Conservation (phyloP, 2,888 invertebrate species). For the Psylliodes chrysocephalus region DNA sequence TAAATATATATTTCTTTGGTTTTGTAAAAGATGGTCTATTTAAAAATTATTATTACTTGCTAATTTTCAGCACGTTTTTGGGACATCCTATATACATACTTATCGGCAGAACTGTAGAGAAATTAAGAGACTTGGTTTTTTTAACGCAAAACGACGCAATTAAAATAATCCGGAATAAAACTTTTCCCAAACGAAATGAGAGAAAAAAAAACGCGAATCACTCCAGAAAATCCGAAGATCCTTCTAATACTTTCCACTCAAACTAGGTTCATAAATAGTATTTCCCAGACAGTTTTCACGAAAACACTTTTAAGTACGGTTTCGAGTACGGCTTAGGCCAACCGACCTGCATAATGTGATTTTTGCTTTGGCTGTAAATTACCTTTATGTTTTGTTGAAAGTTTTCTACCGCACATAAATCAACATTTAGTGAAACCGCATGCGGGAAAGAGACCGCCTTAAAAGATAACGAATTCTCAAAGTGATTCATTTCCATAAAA, state of each 20-base stretch:
- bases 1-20: no score
- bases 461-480: slow-evolving; percentile 48
- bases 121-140: no score
- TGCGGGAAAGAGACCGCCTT: slow-evolving; percentile 35
- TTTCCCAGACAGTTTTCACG: slow-evolving; percentile 28
- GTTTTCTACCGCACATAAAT: slow-evolving; percentile 43
- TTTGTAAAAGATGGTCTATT: no score
- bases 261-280: slow-evolving; percentile 34
- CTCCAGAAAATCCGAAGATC: not conserved
- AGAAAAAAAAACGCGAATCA: not conserved
- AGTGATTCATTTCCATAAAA: slow-evolving; percentile 56
- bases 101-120: no score
- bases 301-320: slow-evolving; percentile 34
- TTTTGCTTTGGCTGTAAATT: slow-evolving; percentile 45
- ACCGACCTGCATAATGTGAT: slow-evolving; percentile 37
- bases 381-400: slow-evolving; percentile 46
- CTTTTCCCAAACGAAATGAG: not conserved
- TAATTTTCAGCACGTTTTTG: no score
- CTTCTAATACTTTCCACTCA: slow-evolving; percentile 16
- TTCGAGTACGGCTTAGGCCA: slow-evolving; percentile 22
- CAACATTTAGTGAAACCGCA: slow-evolving; percentile 45
- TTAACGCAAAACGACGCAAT: no score
- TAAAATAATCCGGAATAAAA: no score
- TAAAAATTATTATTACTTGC: no score
- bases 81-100: no score